Base-by-base conservation (phyloP, 2,797 vertebrate genomes). In the Schizothorax lantsangensis region DNA sequence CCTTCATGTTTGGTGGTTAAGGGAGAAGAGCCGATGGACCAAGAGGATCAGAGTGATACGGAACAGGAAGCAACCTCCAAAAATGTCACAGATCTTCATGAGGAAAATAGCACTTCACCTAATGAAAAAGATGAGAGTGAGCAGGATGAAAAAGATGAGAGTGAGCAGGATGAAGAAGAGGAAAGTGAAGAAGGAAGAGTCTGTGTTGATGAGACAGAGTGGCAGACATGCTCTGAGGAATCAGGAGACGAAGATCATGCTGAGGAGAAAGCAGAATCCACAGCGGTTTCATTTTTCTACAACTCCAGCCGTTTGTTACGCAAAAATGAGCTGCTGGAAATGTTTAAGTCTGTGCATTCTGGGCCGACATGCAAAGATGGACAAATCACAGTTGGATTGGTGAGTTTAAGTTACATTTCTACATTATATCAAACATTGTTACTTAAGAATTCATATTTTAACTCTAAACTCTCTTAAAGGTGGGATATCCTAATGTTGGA, bases 401-500 rank as follows among this genome's bases (percentile, higher is more conserved):
- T 97, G 91, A 92, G 97, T 89, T 57, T 47, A 21, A 81, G 26
- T 26, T 3, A 64, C 21, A 47, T 7, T 4, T 19, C 45, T 7
- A 5, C 68, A 59, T 26, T 30, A 10, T 33, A 40, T 59, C n/a
- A 49, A 62, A 66, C 7, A 21, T 43, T 43, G 43, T 21, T 14
- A n/a, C 73, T 23, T 81, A 2, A 52, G 69, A 59, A 14, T 8
- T 2, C 72, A 15, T 82, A 49, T 87, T 54, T 71, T 0, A 59
- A 88, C 87, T 84, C 36, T 47, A 74, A 43, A 54, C 40, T 74
- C 40, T 64, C 12, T 74, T 88, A 64, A 66, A 99, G 98, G 98
- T 99, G 15, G 98, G 98, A 1, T 99, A 99, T 94, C 98, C 98
- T 15, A 99, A 99, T 2, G 98, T 99, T 79, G 98, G 98, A 11